Base-by-base conservation (phyloP, 2,888 invertebrate genomes). In the Meteorus colon region DNA sequence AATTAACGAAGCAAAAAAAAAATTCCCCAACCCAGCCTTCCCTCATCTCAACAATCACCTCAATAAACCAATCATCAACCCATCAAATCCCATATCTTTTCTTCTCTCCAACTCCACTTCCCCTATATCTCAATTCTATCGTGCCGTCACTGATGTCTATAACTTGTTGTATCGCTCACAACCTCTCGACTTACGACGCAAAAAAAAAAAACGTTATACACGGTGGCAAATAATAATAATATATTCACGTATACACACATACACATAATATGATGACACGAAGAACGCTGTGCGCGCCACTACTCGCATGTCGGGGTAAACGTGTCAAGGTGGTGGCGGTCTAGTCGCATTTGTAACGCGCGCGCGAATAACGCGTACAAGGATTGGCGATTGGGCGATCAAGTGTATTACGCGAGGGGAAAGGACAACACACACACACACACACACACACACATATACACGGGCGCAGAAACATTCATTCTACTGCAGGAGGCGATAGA, bases 251-350 rank as follows among this genome's bases (percentile, higher is more conserved):
- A 62, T 16, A 31, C 62, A 62, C 27, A 73, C 63, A 62, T 31
- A 59, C 45, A 75, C 48, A 41, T 24, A 67, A 24, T 73, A 68
- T 66, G 34, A 27, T 65, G 62, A 55, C 69, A 59, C 65, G 55
- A 51, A 60, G 68, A 72, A 51, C 76, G 73, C 24, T 51, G 34
- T 37, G 73, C 75, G 76, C 74, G 55, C 59, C 31, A 45, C 70
- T 55, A 75, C 29, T 73, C 67, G 59, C 76, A 78, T 66, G 77
- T 63, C 76, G 75, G 82, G 84, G 81, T 83, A 82, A 84, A 85
- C 84, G 86, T 84, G 85, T 85, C 85, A 84, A 84, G 84, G 85
- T 83, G 80, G 80, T 79, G 79, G 78, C 80, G 68, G 79, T 81
- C 77, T 81, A 81, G 81, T 77, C 73, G 75, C 55, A 37, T 70